These are phyloP conservation scores for Drosophila varians DNA, from an alignment of 1,140 invertebrate species.

Conservation along the genomic window DNA sequence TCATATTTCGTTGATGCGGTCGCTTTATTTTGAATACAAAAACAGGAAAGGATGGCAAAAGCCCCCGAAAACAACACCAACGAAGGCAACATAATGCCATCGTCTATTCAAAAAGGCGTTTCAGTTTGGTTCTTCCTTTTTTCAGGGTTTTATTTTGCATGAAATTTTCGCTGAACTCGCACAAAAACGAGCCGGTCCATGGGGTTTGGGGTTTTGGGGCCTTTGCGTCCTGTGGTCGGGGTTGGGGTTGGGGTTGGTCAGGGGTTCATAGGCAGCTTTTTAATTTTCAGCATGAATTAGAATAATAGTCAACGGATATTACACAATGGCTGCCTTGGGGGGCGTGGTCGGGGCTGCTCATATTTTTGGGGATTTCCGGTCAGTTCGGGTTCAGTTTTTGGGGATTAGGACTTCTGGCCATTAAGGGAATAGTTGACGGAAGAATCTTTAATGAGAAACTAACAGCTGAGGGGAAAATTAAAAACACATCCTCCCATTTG, in stretches of 20 bases:
- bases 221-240: neutral
- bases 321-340: conserved; percentile 36
- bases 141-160: conserved; percentile 62
- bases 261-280: conserved; percentile 57
- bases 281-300: conserved; percentile 65
- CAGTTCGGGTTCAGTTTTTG: conserved; percentile 38
- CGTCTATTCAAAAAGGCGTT: conserved; percentile 57
- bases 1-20: conserved; percentile 62
- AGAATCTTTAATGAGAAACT: conserved; percentile 46
- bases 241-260: conserved; percentile 21
- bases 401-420: conserved; percentile 30
- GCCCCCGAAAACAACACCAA: conserved; percentile 18
- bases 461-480: conserved; percentile 18
- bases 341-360: conserved; percentile 2
- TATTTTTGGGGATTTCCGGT: conserved; percentile 48
- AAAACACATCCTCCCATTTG: neutral
- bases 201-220: conserved; percentile 4
- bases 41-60: conserved; percentile 55
- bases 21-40: conserved; percentile 63
- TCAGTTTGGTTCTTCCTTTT: conserved; percentile 35
- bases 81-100: conserved; percentile 48
- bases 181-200: conserved; percentile 35
- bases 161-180: conserved; percentile 56
- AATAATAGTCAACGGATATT: conserved; percentile 66
- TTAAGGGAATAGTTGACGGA: conserved; percentile 44